Evolutionary conservation across 2,888 invertebrate genomes (phyloP), one percentile per base, ranked within the genome.

Genomic region (Drosophila rellima): DNA sequence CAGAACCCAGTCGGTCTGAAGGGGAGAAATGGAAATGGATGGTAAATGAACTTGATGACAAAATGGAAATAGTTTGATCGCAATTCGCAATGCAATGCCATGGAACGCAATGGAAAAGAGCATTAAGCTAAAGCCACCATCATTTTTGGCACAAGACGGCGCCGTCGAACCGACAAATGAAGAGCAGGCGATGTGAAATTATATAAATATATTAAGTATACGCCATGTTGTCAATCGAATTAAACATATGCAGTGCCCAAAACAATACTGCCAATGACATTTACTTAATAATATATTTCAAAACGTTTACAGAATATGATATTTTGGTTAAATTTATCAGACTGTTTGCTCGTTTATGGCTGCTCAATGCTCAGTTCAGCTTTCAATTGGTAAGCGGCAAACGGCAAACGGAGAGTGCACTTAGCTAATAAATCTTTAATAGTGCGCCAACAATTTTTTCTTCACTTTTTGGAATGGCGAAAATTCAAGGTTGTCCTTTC

Each of bases 391-490:
- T 33, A 39, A 31, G 39, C 15, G 10, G 18, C 57, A 35, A 39
- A 31, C 20, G n/a, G 20, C 55, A 39, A 35, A 31, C 59, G 56
- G 37, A 59, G 65, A 83, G 88, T 89, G 83, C 88, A 89, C 83
- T 84, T 85, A 88, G 90, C 90, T 89, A 84, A 84, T 84, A 84
- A 84, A 89, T 84, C 83, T 88, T 88, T 85, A 88, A 89, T 73
- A 68, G 69, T 63, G 66, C 62, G 56, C 66, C 48, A 88, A 50
- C 74, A 74, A 65, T 87, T 65, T 63, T 55, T 45, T 44, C 18
- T 50, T 35, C 3, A 2, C 18, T 26, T 35, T 42, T 57, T 60
- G 74, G 67, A 65, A 47, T 70, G 55, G 60, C 62, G 62, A 39
- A 66, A 50, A 72, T 74, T 72, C 90, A 84, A 84, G 83, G 83